Percentiles rank a stretch among this genome's conserved stretches.
phyloP scores from a whole-genome alignment of 1,140 invertebrate genomes.

The Drosophila eugracilis region DNA sequence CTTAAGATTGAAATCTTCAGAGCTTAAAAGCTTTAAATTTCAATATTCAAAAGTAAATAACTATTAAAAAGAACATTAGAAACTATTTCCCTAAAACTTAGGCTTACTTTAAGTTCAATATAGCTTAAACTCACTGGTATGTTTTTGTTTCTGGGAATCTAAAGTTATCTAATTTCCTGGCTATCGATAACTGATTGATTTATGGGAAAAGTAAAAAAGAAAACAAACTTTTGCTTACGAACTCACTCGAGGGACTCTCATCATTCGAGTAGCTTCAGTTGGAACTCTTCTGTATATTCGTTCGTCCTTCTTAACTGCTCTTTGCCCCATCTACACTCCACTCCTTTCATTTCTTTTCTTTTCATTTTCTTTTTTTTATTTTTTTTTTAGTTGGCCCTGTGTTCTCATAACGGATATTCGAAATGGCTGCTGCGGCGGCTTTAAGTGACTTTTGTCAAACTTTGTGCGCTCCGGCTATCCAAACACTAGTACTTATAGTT shows the following conservation, averaged over 20 bases:
- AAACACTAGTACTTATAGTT: conserved; percentile 74
- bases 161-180: conserved; percentile 19
- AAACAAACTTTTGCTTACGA: conserved; percentile 23
- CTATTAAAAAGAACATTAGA: not conserved
- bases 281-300: conserved; percentile 30
- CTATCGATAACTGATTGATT: conserved; percentile 43
- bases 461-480: conserved; percentile 60
- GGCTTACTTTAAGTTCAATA: not conserved
- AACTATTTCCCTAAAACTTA: not conserved
- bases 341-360: conserved; percentile 39
- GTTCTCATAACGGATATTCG: conserved; percentile 76
- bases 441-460: conserved; percentile 83
- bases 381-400: conserved; percentile 35
- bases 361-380: conserved; percentile 18
- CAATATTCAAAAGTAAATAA: not conserved
- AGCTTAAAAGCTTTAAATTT: not conserved
- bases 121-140: not conserved
- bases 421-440: conserved; percentile 68
- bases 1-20: too few species aligned
- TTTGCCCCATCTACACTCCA: conserved; percentile 5
- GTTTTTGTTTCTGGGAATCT: not conserved
- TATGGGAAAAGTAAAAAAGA: conserved; percentile 38
- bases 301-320: not conserved
- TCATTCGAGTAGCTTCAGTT: conserved; percentile 28
- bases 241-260: conserved; percentile 28